Evolutionary conservation across 2,888 invertebrate genomes (phyloP).

Genomic region (Aphodius granarius): DNA sequence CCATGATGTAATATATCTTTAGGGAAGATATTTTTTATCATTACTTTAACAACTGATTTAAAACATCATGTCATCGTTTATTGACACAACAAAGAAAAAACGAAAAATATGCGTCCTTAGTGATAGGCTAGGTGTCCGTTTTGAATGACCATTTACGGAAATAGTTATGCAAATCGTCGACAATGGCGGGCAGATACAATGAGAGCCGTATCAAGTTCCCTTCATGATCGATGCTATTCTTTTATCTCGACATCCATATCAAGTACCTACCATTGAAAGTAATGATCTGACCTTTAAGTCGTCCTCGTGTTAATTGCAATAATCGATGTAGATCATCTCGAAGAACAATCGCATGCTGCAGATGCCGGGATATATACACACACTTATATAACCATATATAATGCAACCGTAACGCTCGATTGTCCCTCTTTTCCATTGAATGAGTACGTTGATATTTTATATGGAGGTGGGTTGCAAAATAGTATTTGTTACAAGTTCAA

Average conservation of each 20-base stretch:
- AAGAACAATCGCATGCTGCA: conserved; percentile 40
- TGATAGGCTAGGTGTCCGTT: not conserved
- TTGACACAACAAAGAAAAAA: too few relatives aligned
- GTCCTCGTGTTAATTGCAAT: conserved; percentile 47
- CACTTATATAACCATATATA: conserved; percentile 25
- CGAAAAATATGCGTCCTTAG: too few relatives aligned
- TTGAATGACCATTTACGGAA: not conserved
- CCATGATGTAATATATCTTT: not conserved
- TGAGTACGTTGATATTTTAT: not conserved
- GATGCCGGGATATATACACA: conserved; percentile 33
- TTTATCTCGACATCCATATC: conserved; percentile 27
- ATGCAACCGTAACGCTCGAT: conserved; percentile 12
- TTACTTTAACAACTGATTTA: too few relatives aligned
- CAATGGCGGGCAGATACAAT: not conserved
- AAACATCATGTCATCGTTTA: too few relatives aligned
- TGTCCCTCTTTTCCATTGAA: conserved; percentile 9
- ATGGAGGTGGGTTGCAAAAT: conserved; percentile 8
- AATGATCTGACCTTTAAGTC: conserved; percentile 41
- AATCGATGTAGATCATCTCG: conserved; percentile 48
- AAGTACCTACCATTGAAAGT: conserved; percentile 38
- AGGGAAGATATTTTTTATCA: not conserved
- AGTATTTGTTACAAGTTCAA: not conserved
- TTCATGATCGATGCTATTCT: not conserved
- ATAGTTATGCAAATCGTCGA: not conserved
- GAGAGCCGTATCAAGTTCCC: not conserved